Base-by-base conservation (phyloP, 2,888 invertebrate species). In the Acanthacorydalis orientalis region DNA sequence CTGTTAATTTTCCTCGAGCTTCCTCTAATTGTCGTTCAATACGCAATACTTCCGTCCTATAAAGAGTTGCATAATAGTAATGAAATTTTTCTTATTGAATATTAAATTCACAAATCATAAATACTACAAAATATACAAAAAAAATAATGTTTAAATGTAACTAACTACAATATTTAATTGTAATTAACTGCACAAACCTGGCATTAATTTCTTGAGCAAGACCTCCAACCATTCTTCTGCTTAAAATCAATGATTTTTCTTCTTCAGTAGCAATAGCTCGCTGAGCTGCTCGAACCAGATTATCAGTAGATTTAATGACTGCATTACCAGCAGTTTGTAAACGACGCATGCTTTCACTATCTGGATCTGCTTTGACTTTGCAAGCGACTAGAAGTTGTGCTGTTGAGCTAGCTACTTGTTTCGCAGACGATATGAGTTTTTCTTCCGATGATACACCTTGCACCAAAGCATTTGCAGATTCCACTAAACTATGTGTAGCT, bases 301-400 rank as follows among this genome's bases (percentile, higher is more conserved):
- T 93, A 66, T 99, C 98, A 0, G 98, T 97, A 3, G 97, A 96
- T 52, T 90, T 76, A 68, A 97, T 96, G 2, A 98, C 97, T 4
- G 92, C 93, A 55, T 93, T 95, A 11, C 96, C 96, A 0, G 96
- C 96, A 11, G 85, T 78, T 65, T 93, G 84, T 37, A 97, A 72
- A 10, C 96, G 77, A 42, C 90, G 82, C 44, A 95, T 96, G 7
- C 91, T 86, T 55, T 91, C 89, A 7, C 93, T 91, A 51, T 92
- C 87, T 1, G 91, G 88, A 68, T 97, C 97, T 0, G 97, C 95
- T 66, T 97, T 97, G 49, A 98, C 96, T 74, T 96, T 95, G 69
- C 98, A 98, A 0, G 98, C 97, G 42, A 99, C 95, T 46, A 99
- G 68, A 48, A 98, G 72, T 61, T 97, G 97, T 0, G 98, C 98